Percentiles rank a stretch among this genome's conserved stretches.
Conservation (phyloP, 2,113 vertebrate species). For the Ceuthmochares aereus region DNA sequence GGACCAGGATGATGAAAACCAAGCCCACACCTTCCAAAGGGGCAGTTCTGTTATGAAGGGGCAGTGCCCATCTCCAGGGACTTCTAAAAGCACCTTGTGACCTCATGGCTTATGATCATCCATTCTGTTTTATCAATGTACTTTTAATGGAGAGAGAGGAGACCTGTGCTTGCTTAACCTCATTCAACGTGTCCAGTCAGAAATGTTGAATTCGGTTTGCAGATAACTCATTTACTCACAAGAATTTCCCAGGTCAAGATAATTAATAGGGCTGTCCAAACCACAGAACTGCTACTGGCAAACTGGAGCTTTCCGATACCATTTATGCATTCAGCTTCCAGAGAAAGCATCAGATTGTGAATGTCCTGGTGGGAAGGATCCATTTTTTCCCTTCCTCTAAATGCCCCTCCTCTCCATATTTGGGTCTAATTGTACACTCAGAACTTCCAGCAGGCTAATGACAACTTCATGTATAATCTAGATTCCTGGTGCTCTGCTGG, state of each 20-base stretch:
- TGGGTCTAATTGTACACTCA: neutral
- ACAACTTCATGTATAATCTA: neutral
- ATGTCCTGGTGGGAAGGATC: neutral
- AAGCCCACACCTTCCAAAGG: neutral
- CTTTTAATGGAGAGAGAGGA: neutral
- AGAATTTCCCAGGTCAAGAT: constrained; percentile 19
- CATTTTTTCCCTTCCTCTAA: neutral
- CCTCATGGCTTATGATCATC: neutral
- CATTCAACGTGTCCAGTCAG: neutral
- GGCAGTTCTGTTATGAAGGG: neutral
- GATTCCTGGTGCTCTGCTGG: neutral
- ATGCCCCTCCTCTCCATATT: rapidly evolving
- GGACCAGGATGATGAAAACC: neutral
- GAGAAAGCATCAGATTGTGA: neutral
- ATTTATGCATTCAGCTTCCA: neutral
- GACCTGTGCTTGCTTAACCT: neutral
- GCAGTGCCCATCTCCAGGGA: neutral
- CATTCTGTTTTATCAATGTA: rapidly evolving
- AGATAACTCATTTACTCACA: neutral
- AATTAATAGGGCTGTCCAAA: neutral
- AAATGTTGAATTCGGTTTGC: neutral
- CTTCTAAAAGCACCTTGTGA: neutral
- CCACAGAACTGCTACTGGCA: neutral
- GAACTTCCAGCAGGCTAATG: neutral
- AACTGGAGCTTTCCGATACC: neutral